Percentiles rank a stretch among this genome's conserved stretches.
Conservation (phyloP, 1,140 invertebrate genomes). For the Aphidius ervi region DNA sequence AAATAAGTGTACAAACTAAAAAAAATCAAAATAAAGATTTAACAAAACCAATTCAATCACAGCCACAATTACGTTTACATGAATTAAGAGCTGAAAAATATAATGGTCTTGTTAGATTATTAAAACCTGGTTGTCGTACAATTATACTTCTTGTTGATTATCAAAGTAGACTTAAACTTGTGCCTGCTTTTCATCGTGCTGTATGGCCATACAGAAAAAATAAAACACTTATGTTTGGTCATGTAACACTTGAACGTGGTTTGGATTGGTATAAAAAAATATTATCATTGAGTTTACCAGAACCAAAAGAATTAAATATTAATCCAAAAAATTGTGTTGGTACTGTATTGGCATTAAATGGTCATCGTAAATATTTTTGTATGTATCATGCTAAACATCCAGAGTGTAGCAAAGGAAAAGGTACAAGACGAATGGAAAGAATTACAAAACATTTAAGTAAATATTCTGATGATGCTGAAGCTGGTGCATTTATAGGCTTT, state of each 20-base stretch:
- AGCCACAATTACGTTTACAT: constrained; percentile 76
- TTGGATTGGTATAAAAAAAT: constrained; percentile 89
- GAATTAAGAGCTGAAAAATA: constrained; percentile 93
- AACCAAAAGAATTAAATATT: constrained; percentile 79
- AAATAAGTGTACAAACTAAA: constrained; percentile 69
- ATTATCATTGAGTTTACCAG: constrained; percentile 76
- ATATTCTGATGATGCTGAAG: constrained; percentile 61
- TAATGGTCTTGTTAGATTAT: constrained; percentile 84
- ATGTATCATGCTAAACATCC: constrained; percentile 96
- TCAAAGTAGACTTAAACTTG: constrained; percentile 78
- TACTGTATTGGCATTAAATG: constrained; percentile 93
- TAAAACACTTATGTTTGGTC: constrained; percentile 91
- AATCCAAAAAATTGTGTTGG: constrained; percentile 96
- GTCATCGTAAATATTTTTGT: constrained; percentile 94
- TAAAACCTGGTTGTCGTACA: constrained; percentile 94
- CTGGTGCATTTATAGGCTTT: constrained; percentile 78
- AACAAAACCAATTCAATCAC: constrained; percentile 47
- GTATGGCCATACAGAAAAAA: constrained; percentile 92
- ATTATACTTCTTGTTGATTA: constrained; percentile 86
- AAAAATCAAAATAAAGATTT: constrained; percentile 46
- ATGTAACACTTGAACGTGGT: constrained; percentile 86
- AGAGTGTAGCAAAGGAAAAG: constrained; percentile 54
- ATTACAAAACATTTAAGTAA: constrained; percentile 61
- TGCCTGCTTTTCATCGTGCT: constrained; percentile 87
- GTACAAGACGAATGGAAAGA: constrained; percentile 61